Percentiles rank a stretch among this genome's conserved stretches.
These are phyloP conservation scores for Eutolmus rufibarbis DNA, from an alignment of 2,888 invertebrate genomes.

Conservation along the genomic window DNA sequence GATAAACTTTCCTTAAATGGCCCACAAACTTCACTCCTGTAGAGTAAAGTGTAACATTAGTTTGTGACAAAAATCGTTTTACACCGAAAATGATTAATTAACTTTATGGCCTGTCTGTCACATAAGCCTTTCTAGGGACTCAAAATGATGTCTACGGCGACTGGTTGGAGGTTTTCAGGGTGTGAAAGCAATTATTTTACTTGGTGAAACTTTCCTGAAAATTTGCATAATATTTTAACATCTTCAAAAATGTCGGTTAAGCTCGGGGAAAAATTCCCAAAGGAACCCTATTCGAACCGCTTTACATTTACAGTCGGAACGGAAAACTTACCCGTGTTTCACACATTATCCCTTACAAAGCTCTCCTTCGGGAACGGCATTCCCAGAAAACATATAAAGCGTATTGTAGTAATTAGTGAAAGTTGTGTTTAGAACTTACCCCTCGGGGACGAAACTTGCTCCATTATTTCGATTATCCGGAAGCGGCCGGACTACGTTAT, in stretches of 20 bases:
- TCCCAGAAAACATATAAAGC: background rate
- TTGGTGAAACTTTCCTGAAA: background rate
- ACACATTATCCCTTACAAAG: background rate
- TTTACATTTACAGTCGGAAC: background rate
- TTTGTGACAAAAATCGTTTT: background rate
- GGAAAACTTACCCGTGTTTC: background rate
- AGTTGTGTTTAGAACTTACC: slow-evolving; percentile 18
- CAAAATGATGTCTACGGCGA: background rate
- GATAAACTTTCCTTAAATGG: background rate
- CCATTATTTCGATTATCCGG: slow-evolving; percentile 5
- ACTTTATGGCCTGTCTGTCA: background rate
- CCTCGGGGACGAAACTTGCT: background rate
- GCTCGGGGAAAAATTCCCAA: background rate
- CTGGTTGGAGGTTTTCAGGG: background rate
- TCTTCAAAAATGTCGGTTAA: background rate
- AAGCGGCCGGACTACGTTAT: background rate
- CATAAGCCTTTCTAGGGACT: background rate
- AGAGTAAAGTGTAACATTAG: background rate
- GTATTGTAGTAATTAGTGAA: slow-evolving; percentile 22
- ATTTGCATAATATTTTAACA: background rate
- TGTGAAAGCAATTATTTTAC: background rate
- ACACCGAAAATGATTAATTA: background rate
- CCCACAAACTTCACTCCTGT: background rate
- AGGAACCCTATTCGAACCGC: background rate
- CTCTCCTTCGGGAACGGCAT: background rate